phyloP scores from a whole-genome alignment of 2,113 vertebrate genomes.

The Nannospalax galili region DNA sequence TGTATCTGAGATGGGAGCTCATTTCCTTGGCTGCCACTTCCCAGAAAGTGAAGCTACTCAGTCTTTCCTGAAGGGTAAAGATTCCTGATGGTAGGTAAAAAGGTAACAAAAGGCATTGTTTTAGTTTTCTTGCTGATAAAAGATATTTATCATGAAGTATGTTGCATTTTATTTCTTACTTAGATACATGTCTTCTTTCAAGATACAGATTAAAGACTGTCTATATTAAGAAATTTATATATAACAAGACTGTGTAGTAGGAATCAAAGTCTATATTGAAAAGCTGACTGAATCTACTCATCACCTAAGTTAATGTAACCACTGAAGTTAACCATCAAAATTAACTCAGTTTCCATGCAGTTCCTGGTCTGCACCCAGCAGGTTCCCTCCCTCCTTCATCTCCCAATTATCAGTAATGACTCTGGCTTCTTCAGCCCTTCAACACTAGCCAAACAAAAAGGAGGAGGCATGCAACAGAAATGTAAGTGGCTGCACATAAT shows the following conservation, averaged over 20 bases:
- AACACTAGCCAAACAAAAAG: neutral
- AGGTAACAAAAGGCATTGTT: neutral
- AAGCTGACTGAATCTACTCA: neutral
- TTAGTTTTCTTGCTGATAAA: neutral
- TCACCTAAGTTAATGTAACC: neutral
- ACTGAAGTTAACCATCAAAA: neutral
- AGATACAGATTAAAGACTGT: neutral
- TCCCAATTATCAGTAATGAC: too few relatives aligned
- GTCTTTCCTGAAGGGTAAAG: neutral
- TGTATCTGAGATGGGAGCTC: rapidly evolving
- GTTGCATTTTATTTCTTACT: neutral
- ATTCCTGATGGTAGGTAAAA: neutral
- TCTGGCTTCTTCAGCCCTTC: too few relatives aligned
- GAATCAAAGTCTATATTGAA: neutral
- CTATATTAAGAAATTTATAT: neutral
- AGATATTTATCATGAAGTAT: neutral
- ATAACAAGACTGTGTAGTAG: neutral
- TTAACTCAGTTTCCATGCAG: neutral
- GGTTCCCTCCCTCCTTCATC: neutral
- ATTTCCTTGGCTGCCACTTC: neutral
- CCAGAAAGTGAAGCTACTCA: neutral
- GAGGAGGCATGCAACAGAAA: neutral
- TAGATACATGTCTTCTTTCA: slow-evolving; percentile 36
- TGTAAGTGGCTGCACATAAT: neutral
- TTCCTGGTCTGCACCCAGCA: neutral